These are phyloP conservation scores for Rapana venosa DNA, from an alignment of 2,888 invertebrate genomes.

Conservation along the genomic window DNA sequence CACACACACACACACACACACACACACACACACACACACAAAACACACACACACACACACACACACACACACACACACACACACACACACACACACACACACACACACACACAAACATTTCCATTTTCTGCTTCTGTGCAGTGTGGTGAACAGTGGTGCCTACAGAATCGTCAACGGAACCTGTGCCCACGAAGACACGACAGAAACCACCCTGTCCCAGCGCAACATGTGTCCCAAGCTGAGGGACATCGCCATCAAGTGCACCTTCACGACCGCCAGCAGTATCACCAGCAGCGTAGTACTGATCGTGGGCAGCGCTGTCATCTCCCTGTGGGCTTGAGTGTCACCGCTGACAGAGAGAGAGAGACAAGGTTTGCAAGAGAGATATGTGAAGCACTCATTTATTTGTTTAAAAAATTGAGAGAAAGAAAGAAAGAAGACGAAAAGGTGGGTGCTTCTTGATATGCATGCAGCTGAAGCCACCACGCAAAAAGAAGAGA, in stretches of 20 bases:
- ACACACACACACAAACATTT: not conserved
- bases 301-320: not conserved
- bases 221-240: slow-evolving; percentile 76
- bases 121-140: slow-evolving; percentile 47
- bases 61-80: too few relatives aligned
- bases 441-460: not conserved
- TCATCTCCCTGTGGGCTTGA: not conserved
- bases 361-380: not conserved
- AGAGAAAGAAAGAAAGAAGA: not conserved
- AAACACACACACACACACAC: too few relatives aligned
- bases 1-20: too few relatives aligned
- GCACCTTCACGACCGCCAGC: slow-evolving; percentile 60
- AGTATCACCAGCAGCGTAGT: not conserved
- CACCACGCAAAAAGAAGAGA: too few relatives aligned
- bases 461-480: not conserved
- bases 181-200: slow-evolving; percentile 77
- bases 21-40: too few relatives aligned
- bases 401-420: not conserved
- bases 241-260: slow-evolving; percentile 67
- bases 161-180: slow-evolving; percentile 79
- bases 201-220: slow-evolving; percentile 70
- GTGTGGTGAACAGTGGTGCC: slow-evolving; percentile 78
- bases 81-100: not conserved
- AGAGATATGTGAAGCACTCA: too few relatives aligned
- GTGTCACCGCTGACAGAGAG: not conserved